phyloP scores from a whole-genome alignment of 2,797 vertebrate species.

The Xenops minutus region DNA sequence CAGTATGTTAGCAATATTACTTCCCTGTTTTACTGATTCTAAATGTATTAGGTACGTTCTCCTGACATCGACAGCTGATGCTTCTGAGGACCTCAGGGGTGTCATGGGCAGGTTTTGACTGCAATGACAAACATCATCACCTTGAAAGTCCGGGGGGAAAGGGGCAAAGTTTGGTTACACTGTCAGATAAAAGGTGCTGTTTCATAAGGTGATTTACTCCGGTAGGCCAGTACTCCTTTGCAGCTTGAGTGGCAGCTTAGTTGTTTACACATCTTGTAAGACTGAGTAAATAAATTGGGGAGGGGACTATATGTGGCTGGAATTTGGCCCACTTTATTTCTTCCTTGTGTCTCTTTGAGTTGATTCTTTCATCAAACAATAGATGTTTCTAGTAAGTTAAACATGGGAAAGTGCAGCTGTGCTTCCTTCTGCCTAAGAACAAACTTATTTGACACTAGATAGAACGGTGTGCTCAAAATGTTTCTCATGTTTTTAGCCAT shows the following conservation, averaged over 20 bases:
- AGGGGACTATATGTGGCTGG: not conserved
- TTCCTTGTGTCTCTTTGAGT: not conserved
- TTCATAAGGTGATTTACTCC: not conserved
- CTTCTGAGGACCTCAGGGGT: not conserved
- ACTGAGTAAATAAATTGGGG: not conserved
- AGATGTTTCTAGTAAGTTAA: not conserved
- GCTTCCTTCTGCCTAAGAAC: not conserved
- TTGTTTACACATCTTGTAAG: not conserved
- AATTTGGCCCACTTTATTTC: not conserved
- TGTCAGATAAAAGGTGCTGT: not conserved
- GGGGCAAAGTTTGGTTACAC: not conserved
- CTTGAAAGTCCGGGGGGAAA: not conserved
- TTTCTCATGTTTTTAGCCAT: not conserved
- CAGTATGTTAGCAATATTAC: not conserved
- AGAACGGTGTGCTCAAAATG: not conserved
- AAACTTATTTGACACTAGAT: not conserved
- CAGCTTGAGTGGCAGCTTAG: not conserved
- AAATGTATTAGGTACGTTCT: not conserved
- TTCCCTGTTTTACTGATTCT: conserved; percentile 45
- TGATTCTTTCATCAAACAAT: not conserved
- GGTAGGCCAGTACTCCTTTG: not conserved
- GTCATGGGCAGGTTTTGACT: not conserved
- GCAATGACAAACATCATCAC: not conserved
- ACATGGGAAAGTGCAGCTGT: not conserved
- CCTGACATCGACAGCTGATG: not conserved